Base-by-base conservation (phyloP, 2,797 vertebrate genomes). In the Syngnathus acus region DNA sequence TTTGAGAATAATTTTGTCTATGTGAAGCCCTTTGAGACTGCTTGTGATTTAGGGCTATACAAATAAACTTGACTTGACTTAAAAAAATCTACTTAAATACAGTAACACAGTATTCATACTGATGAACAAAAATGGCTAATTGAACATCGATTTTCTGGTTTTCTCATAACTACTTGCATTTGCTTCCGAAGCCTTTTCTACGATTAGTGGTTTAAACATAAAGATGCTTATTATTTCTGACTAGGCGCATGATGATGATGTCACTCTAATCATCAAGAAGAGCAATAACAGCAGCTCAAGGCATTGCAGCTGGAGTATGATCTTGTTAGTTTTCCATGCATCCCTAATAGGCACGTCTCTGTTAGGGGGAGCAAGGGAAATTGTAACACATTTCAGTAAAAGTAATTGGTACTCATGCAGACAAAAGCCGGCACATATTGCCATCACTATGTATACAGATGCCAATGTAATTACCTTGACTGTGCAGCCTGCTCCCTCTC, bases 301-400 rank as follows among this genome's bases (percentile, higher is more conserved):
- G 73, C 65, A 43, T 39, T 42, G 66, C 61, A 74, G 65, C 74
- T 69, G 59, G 60, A 75, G 62, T 64, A 69, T 67, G 89, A 93
- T 93, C 90, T 87, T 81, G 86, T 68, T 80, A 84, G 86, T 88
- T 86, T 90, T 84, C 78, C 69, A 85, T 87, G 85, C 88, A 87
- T 92, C 90, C 82, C 82, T 90, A 93, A 93, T 92, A 85, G 89
- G 91, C 84, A 87, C 86, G 82, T 90, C 79, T 77, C 83, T 84
- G 88, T 87, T 90, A 13, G 47, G 61, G 61, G 87, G 62, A 40
- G 89, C 90, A 89, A 88, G 81, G 85, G 87, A 91, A 91, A 92
- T 89, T 90, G 88, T 90, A 88, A 88, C 84, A 89, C 89, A 92
- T 93, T 93, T 93, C 89, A 94, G 90, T 92, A 92, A 92, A 93